Percentiles rank a stretch among this genome's conserved stretches.
Conservation (phyloP, 2,888 invertebrate genomes). For the Proisotoma minuta region DNA sequence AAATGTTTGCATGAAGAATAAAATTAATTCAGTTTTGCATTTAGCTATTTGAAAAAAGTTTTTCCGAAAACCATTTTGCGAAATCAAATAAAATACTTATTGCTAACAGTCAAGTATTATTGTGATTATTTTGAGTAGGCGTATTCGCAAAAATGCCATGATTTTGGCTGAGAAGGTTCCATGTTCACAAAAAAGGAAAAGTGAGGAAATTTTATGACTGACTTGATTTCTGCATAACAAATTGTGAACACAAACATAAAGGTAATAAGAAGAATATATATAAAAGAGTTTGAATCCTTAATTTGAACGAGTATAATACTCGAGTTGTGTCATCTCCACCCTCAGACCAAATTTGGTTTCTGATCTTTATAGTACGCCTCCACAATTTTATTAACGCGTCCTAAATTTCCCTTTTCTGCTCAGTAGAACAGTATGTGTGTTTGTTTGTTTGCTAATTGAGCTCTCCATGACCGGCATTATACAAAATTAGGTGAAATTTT, state of each 20-base stretch:
- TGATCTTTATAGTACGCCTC: slow-evolving; percentile 43
- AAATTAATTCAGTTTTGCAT: too few species aligned
- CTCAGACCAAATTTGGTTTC: slow-evolving; percentile 40
- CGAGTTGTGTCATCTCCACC: too few species aligned
- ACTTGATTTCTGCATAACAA: background rate
- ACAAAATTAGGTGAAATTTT: too few species aligned
- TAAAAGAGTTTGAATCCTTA: background rate
- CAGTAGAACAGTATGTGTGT: background rate
- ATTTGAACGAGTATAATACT: too few species aligned
- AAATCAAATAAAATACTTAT: too few species aligned
- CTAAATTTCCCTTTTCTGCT: background rate
- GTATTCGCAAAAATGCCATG: too few species aligned
- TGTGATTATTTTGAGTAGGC: too few species aligned
- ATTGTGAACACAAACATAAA: background rate
- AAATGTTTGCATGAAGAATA: too few species aligned
- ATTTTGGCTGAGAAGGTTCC: too few species aligned
- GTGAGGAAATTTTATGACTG: background rate
- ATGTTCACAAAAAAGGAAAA: background rate
- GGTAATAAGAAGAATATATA: background rate
- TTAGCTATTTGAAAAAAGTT: too few species aligned
- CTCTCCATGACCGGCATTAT: background rate
- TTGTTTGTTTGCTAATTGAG: background rate
- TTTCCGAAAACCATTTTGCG: too few species aligned
- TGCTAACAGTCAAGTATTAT: too few species aligned
- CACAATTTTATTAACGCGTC: slow-evolving; percentile 35